These are phyloP conservation scores for Cavia aperea DNA, from an alignment of 2,113 vertebrate genomes.

Conservation along the genomic window DNA sequence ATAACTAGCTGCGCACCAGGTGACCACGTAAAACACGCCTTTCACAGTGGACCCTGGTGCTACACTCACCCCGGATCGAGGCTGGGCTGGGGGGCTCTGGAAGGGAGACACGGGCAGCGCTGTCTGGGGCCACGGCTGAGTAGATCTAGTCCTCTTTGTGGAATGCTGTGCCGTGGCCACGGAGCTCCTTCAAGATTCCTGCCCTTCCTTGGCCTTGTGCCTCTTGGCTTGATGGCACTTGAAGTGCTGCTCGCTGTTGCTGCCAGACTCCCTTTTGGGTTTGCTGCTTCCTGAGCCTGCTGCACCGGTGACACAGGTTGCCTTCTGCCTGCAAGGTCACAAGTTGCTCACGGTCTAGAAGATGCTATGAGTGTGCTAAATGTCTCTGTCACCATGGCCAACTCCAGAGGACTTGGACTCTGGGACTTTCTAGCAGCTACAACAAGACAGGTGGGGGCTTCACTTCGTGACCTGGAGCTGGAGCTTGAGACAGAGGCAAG, in stretches of 20 bases:
- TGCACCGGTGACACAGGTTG: not conserved
- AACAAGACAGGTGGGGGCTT: fast-evolving
- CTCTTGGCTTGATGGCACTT: not conserved
- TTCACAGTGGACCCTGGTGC: not conserved
- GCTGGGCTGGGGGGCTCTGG: too few species aligned
- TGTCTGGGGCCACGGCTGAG: not conserved
- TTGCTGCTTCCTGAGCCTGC: not conserved
- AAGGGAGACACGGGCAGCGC: not conserved
- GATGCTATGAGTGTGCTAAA: not conserved
- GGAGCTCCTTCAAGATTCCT: not conserved
- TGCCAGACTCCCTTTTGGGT: not conserved
- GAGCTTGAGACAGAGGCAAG: not conserved
- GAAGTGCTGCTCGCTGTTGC: not conserved
- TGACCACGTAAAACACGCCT: not conserved
- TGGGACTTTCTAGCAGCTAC: not conserved
- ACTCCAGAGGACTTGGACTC: not conserved
- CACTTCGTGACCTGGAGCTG: not conserved
- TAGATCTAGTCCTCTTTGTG: not conserved
- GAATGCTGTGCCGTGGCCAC: not conserved
- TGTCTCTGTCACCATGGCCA: fast-evolving
- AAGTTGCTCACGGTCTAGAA: not conserved
- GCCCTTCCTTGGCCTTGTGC: not conserved
- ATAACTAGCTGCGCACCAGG: not conserved
- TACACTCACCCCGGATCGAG: not conserved
- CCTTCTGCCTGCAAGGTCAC: not conserved